Evolutionary conservation across 2,113 vertebrate genomes (phyloP), one percentile per base, ranked within the genome.

Genomic region (Alligator sinensis): DNA sequence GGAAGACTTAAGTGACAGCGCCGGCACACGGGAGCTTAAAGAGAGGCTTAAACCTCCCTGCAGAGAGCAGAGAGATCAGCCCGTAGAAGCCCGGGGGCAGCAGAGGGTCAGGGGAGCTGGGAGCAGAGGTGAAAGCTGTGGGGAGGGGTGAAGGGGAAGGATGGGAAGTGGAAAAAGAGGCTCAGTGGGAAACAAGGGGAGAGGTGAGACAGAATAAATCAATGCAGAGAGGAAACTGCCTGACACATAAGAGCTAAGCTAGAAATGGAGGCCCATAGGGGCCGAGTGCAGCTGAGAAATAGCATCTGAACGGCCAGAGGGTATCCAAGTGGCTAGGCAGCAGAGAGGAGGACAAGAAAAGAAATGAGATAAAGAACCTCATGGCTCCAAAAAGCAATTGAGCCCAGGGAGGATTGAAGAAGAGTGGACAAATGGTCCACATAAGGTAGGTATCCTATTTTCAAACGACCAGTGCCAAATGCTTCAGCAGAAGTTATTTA

Each of bases 201-300:
- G 4, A 1, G 0, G 38, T 55, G 28, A 34, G 79, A 30, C 0
- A 0, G 81, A 76, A 82, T 59, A 38, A 22, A 59, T 2, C 30
- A n/a, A 3, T 0, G 4, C 87, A 38, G 47, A 30, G 54, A 2
- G 28, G 68, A 76, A 58, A 11, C 0, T 1, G 2, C 86, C 0
- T 2, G 30, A 47, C 55, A 24, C 0, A 0, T 3, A 15, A 59
- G 57, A 90, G 2, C n/a, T 8, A 9, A 16, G 4, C 1, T 18
- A 77, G 64, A 55, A 83, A 12, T 0, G 0, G 0, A 1, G 24
- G 25, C 59, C 77, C 72, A 11, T 5, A 77, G 74, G 80, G 89
- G 19, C 68, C 4, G 1, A 64, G 76, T 1, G 66, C 87, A 6
- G 19, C 68, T 72, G 68, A 72, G n/a, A 72, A 38, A 21, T 72